phyloP scores from a whole-genome alignment of 2,797 vertebrate species.

The Halcyon smyrnensis region DNA sequence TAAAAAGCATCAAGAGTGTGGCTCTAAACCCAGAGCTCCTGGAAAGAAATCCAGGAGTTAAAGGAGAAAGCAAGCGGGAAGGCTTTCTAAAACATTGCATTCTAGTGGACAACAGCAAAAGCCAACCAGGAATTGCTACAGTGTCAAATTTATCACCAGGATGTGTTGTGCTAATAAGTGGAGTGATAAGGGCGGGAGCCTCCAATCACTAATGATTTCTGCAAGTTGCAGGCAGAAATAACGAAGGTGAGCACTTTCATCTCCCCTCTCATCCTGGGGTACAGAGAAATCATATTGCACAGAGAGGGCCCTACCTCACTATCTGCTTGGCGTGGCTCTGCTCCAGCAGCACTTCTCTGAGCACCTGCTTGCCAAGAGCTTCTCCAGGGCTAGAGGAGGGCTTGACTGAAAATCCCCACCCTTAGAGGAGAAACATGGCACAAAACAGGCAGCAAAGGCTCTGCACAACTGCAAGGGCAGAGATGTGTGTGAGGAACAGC shows the following conservation, averaged over 20 bases:
- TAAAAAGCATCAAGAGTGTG: background rate
- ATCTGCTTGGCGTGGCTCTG: background rate
- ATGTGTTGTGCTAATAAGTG: background rate
- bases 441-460: background rate
- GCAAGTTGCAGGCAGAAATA: background rate
- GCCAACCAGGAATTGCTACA: background rate
- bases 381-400: background rate
- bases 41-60: background rate
- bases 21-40: background rate
- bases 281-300: background rate
- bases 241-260: background rate
- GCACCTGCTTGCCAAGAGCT: background rate
- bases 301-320: rapidly evolving
- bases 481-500: background rate
- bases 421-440: background rate
- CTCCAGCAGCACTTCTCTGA: background rate
- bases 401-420: background rate
- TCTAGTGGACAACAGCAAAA: background rate
- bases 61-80: background rate
- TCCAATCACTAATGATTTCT: background rate
- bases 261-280: background rate
- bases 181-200: background rate
- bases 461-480: background rate
- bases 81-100: background rate
- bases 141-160: background rate